Base-by-base conservation (phyloP, 2,797 vertebrate genomes). In the Eulemur mongoz region DNA sequence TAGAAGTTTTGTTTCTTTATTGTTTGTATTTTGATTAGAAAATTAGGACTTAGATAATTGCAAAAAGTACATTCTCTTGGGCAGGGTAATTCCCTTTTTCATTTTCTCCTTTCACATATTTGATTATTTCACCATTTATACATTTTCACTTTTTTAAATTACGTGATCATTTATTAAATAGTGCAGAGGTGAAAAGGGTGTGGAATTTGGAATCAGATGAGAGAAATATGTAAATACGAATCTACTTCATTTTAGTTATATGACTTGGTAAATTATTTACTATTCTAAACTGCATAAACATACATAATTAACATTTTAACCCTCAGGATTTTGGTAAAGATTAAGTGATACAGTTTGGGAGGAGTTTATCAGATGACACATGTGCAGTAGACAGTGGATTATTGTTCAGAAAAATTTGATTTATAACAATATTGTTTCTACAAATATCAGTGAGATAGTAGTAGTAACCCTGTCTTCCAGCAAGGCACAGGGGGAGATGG, bases 341-440 rank as follows among this genome's bases (percentile, higher is more conserved):
- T 35, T 65, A 50, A 48, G 7, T 10, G 57, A 61, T 12, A 5
- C 5, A 8, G 25, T 59, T 9, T 45, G 15, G 9, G 4, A 85
- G 22, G 40, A 22, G 4, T 9, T 57, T 5, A 17, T 17, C 48
- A 43, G n/a, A 12, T 48, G 15, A 0, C 30, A 12, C 25, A 2
- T 0, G 15, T 17, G 52, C 11, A 50, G 1, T 14, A 15, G 22
- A 23, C 12, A 35, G 1, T 0, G 8, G 38, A 43, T 25, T 5
- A 6, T 8, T 50, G 27, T 14, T 65, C n/a, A 45, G 63, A 82
- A 65, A 32, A n/a, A 45, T 30, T 7, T 5, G 5, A 23, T 15
- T 0, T 43, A 13, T 14, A 22, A 27, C 8, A 6, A 10, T 20
- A 18, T 54, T 15, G n/a, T 67, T 54, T 12, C 78, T 11, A 2